phyloP scores from a whole-genome alignment of 2,888 invertebrate species.

The Atrina japonica region DNA sequence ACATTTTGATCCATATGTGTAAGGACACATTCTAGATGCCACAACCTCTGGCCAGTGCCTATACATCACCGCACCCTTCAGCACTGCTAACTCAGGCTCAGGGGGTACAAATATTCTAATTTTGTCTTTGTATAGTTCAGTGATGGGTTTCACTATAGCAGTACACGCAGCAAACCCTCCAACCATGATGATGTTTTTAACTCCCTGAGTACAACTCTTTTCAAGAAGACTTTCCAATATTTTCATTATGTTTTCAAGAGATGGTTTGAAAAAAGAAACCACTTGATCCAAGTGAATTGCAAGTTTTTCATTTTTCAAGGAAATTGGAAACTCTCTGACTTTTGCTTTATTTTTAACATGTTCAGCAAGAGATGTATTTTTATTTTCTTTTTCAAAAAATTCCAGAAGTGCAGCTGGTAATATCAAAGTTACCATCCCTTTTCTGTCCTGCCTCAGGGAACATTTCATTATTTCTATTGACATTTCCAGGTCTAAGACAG shows the following conservation, averaged over 20 bases:
- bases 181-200: constrained; percentile 13
- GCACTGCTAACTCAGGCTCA: constrained; percentile 23
- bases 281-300: background rate
- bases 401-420: constrained; percentile 9
- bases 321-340: background rate
- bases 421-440: background rate
- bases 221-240: background rate
- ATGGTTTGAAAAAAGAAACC: background rate
- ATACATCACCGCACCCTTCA: constrained; percentile 49
- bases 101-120: constrained; percentile 11
- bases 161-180: constrained; percentile 9
- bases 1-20: constrained; percentile 48
- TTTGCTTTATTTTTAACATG: background rate
- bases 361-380: constrained; percentile 3
- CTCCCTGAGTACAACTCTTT: background rate
- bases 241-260: constrained; percentile 3
- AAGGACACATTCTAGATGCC: constrained; percentile 42
- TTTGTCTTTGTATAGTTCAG: background rate
- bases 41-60: constrained; percentile 51
- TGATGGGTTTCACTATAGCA: constrained; percentile 15
- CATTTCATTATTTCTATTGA: constrained; percentile 31
- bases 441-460: background rate
- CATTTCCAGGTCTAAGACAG: constrained; percentile 21
- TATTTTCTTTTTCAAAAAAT: constrained; percentile 8
- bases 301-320: background rate